Evolutionary conservation across 92 coral and sea anemone genomes (phyloP), one percentile per base, ranked within the genome.

Genomic region (Chrysogorgia sp.): DNA sequence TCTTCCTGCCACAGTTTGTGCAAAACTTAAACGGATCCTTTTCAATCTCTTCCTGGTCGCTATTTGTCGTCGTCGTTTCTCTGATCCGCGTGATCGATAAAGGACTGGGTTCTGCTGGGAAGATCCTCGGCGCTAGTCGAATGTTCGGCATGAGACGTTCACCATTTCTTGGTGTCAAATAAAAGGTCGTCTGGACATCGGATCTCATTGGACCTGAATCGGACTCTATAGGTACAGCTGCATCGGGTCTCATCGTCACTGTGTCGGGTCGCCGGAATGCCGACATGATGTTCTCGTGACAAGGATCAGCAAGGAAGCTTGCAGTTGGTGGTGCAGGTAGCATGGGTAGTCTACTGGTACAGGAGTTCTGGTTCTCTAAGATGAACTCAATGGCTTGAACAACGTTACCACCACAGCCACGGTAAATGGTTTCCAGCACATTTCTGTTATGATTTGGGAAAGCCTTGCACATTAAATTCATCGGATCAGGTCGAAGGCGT

Each of bases 321-420:
- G 64, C 21, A 9, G 62, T 25, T 17, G 58, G 50, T 2, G 79
- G 79, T 10, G 30, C 64, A 17, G 79, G 35, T 53, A 72, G 31
- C 79, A 72, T 72, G 7, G 79, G 79, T 19, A 72, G 14, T 5
- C n/a, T n/a, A n/a, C n/a, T n/a, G 25, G 76, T 58, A 21, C 64
- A 53, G 1, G 79, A 79, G 58, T 89, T 92, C 63, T 92, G 96
- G 62, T 88, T 92, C 41, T 90, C 86, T 43, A 96, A 87, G 45
- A 96, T 82, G 68, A 96, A 96, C 61, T 96, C 99, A 35, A 96
- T 96, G 9, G 99, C 97, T 80, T 96, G 99, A 4, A 96, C 99
- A 5, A 96, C 99, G 60, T 96, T 96, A 0, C 99, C 97, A 12
- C 90, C 97, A 40, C 99, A 96, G 0, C 99, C 99, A 58, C 92